Conservation (phyloP, 2,888 invertebrate species). For the Sarcophaga caerulescens region DNA sequence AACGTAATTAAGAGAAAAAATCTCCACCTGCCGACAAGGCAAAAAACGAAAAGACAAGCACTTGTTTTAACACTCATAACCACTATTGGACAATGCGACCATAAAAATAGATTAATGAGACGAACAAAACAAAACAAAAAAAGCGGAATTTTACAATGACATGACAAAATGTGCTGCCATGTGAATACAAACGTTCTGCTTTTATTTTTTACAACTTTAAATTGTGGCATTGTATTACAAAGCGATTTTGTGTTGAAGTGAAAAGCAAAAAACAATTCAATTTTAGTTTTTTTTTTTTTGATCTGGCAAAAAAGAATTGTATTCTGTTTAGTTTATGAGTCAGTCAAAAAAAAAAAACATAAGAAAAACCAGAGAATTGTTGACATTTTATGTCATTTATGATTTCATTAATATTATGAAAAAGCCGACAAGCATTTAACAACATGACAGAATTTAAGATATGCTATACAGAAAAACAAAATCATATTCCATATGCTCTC, state of each 20-base stretch:
- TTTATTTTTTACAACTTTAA: conserved; percentile 1
- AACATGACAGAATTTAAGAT: conserved; percentile 64
- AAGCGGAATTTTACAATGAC: conserved; percentile 30
- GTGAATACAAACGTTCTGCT: not conserved
- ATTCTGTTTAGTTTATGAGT: conserved; percentile 49
- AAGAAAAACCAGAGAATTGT: conserved; percentile 44
- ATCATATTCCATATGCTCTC: not conserved
- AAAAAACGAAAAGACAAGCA: not conserved
- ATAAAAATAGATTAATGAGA: conserved; percentile 38
- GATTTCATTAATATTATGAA: conserved; percentile 67
- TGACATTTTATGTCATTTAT: conserved; percentile 68
- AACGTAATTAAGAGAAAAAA: not conserved
- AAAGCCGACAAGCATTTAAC: conserved; percentile 67
- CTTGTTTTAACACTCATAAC: conserved; percentile 32
- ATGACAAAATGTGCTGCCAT: conserved; percentile 17
- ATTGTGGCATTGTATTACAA: conserved; percentile 29
- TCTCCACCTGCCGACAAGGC: conserved; percentile 36
- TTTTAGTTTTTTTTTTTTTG: not conserved
- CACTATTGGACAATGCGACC: conserved; percentile 17
- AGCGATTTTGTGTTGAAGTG: not conserved
- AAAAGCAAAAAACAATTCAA: conserved; percentile 7
- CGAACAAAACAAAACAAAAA: not conserved
- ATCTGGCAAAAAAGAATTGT: not conserved
- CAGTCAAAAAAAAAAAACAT: conserved; percentile 8
- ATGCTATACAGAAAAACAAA: conserved; percentile 44